Conservation (phyloP, 2,797 vertebrate species). For the Tauraco hartlaubi region DNA sequence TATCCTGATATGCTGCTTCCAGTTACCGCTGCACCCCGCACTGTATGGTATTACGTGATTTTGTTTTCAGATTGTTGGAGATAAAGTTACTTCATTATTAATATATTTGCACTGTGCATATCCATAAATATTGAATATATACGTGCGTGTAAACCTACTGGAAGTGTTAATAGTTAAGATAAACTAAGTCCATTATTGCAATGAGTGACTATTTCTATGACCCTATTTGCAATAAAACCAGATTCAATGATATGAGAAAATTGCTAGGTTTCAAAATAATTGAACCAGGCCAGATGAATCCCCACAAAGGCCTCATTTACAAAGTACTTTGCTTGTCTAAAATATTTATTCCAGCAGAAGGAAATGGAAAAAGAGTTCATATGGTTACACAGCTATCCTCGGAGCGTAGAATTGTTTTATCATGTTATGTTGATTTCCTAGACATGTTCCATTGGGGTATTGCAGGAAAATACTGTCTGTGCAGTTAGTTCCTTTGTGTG, state of each 20-base stretch:
- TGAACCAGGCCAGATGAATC: slow-evolving; percentile 39
- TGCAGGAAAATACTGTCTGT: not conserved
- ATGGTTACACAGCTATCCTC: slow-evolving; percentile 17
- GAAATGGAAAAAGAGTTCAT: slow-evolving; percentile 64
- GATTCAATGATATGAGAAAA: slow-evolving; percentile 72
- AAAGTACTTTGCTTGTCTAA: slow-evolving; percentile 67
- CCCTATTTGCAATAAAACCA: slow-evolving; percentile 75
- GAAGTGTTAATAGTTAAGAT: slow-evolving; percentile 79
- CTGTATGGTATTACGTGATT: slow-evolving; percentile 74
- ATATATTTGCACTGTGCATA: slow-evolving; percentile 66
- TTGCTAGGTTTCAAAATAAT: slow-evolving; percentile 73
- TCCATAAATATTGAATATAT: slow-evolving; percentile 73
- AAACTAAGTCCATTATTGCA: slow-evolving; percentile 79
- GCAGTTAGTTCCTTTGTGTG: slow-evolving; percentile 39
- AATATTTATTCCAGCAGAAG: slow-evolving; percentile 61
- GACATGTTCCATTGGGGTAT: slow-evolving; percentile 44
- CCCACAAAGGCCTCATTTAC: slow-evolving; percentile 63
- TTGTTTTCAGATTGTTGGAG: slow-evolving; percentile 75
- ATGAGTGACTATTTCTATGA: slow-evolving; percentile 67
- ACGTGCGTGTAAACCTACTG: slow-evolving; percentile 35
- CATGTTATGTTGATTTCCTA: slow-evolving; percentile 65
- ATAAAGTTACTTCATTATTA: slow-evolving; percentile 79
- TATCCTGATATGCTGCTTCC: slow-evolving; percentile 70
- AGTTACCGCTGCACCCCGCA: slow-evolving; percentile 62
- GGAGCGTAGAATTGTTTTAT: slow-evolving; percentile 40